Evolutionary conservation across 2,113 vertebrate genomes (phyloP), one percentile per base, ranked within the genome.

Genomic region (Nothocercus nigrocapillus): DNA sequence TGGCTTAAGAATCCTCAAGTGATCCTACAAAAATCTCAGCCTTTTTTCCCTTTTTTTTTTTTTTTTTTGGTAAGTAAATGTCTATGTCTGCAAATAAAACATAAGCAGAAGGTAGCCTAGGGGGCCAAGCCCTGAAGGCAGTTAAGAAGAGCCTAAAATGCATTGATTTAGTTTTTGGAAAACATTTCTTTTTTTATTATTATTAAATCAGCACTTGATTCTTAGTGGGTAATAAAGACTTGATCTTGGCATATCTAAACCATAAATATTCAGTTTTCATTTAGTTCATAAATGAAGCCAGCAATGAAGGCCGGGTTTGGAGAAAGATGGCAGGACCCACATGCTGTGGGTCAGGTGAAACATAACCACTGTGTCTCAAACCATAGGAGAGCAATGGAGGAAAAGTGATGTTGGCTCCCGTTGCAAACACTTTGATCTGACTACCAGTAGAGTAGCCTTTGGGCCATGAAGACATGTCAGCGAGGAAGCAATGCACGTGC

Each of bases 171-270:
- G 9, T 51, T 91, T 97, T 89, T 93, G 59, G 79, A 94, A 90
- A 11, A 28, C 42, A 77, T 94, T 96, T 94, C 75, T 94, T 88
- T 72, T 91, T 95, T 94, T 68, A 91, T 90, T 68, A 88, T 88
- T 95, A 81, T 91, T 91, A 83, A 90, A 85, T 42, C 47, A 91
- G 63, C 79, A 59, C 82, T 83, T 90, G 61, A 89, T 84, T 86
- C 94, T 90, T 85, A 89, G 68, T 89, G 73, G 82, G 78, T 94
- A 84, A 81, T 59, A 28, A 90, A 94, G 32, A 18, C 80, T 88
- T 76, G 51, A 63, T 93, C 80, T 93, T 92, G 96, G 86, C 88
- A 90, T 61, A 64, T 78, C 67, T 70, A 63, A 78, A 75, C 81
- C 64, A 82, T 90, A 95, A 95, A 92, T 85, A 91, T 89, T 91